A percentile compares a stretch with the other conserved stretches of the same genome.
These are phyloP conservation scores for Vanessa cardui DNA, from an alignment of 2,888 invertebrate species.

Conservation along the genomic window DNA sequence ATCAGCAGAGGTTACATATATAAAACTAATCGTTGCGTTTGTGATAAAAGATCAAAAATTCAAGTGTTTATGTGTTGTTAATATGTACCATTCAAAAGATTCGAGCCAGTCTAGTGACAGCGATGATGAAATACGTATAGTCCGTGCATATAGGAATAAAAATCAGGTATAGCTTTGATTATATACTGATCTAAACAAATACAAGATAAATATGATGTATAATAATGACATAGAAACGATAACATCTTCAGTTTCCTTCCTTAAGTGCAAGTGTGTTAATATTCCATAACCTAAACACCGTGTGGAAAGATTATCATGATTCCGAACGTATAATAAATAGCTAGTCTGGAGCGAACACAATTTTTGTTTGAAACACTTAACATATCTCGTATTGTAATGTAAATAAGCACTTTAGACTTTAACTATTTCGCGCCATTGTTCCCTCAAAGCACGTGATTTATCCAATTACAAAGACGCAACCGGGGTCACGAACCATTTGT, in stretches of 20 bases:
- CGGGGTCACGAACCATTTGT: slow-evolving; percentile 23
- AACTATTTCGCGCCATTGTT: slow-evolving; percentile 56
- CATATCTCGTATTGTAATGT: slow-evolving; percentile 61
- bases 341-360: slow-evolving; percentile 17
- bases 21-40: background rate
- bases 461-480: slow-evolving; percentile 43
- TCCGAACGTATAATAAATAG: slow-evolving; percentile 1
- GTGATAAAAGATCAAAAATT: slow-evolving; percentile 42
- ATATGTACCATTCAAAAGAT: background rate
- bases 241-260: background rate
- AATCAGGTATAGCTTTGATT: background rate
- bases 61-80: slow-evolving; percentile 15
- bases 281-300: slow-evolving; percentile 14
- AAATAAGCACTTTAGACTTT: slow-evolving; percentile 47
- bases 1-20: background rate
- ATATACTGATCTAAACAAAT: background rate
- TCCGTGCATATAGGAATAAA: slow-evolving; percentile 4
- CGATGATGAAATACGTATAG: slow-evolving; percentile 17
- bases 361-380: slow-evolving; percentile 28
- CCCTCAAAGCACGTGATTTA: slow-evolving; percentile 52
- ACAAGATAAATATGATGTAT: background rate
- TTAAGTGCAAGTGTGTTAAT: slow-evolving; percentile 11
- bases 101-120: slow-evolving; percentile 20
- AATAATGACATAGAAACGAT: background rate
- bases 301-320: slow-evolving; percentile 10